Percentiles rank a stretch among this genome's conserved stretches.
These are phyloP conservation scores for Naja naja DNA, from an alignment of 2,113 vertebrate genomes.

Conservation along the genomic window DNA sequence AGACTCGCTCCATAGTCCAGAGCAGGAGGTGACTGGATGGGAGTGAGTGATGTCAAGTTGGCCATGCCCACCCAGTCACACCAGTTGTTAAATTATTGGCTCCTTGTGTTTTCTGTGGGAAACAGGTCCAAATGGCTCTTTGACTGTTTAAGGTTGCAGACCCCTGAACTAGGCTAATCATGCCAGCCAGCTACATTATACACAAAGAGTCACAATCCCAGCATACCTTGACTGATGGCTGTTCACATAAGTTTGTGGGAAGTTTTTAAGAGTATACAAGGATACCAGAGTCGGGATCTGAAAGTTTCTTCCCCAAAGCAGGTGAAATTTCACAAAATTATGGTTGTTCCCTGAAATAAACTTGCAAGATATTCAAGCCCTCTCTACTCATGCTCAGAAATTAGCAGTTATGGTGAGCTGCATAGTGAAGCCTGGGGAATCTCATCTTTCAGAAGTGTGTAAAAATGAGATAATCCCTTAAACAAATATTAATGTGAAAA, in stretches of 20 bases:
- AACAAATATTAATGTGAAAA: neutral
- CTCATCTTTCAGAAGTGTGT: neutral
- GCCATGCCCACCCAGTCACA: too few species aligned
- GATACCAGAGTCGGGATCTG: neutral
- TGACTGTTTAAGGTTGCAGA: too few species aligned
- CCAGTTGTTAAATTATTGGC: too few species aligned
- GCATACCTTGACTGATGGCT: neutral
- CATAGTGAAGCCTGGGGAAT: neutral
- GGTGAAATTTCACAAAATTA: neutral
- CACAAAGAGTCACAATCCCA: neutral
- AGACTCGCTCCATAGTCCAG: too few species aligned
- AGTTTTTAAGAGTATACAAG: neutral
- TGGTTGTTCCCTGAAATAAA: neutral
- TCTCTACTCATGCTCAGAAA: neutral
- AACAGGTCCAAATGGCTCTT: too few species aligned
- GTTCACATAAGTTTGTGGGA: neutral
- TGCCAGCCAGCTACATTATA: neutral
- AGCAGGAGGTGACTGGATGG: too few species aligned
- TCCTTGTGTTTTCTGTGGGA: too few species aligned
- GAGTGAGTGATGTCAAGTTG: too few species aligned
- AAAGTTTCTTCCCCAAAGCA: neutral
- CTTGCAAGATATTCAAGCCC: neutral
- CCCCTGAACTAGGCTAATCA: neutral
- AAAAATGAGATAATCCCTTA: neutral
- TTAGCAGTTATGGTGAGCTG: neutral